A percentile compares a stretch with the other conserved stretches of the same genome.
These are phyloP conservation scores for Norana najaformis DNA, from an alignment of 2,888 invertebrate species.

Conservation along the genomic window DNA sequence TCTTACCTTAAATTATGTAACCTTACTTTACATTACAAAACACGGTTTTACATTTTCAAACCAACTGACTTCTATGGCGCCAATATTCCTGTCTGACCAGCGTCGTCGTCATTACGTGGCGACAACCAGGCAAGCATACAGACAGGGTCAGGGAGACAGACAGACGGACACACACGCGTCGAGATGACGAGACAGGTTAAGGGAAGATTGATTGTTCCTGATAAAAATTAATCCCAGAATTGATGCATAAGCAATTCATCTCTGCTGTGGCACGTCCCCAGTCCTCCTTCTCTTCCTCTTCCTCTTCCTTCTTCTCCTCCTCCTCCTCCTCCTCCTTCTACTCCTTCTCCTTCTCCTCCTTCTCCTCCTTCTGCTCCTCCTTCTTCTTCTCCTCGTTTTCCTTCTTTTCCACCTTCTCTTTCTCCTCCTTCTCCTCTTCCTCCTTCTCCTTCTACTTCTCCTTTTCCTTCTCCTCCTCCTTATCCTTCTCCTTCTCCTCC, in stretches of 20 bases:
- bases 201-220: not conserved
- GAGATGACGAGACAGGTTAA: not conserved
- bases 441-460: not conserved
- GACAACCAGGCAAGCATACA: not conserved
- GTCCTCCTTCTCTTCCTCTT: not conserved
- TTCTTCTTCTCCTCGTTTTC: too few relatives aligned
- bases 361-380: not conserved
- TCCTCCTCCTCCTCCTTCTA: not conserved
- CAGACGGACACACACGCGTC: not conserved
- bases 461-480: not conserved
- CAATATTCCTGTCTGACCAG: not conserved
- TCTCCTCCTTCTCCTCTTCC: not conserved
- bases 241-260: not conserved
- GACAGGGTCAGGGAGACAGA: not conserved
- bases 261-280: not conserved
- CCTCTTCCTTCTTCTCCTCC: not conserved
- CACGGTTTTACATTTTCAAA: too few relatives aligned
- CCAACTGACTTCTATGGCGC: not conserved
- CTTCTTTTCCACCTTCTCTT: not conserved
- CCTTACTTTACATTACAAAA: too few relatives aligned
- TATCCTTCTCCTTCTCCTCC: not conserved
- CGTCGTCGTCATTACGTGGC: not conserved
- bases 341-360: not conserved
- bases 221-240: not conserved
- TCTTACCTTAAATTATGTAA: too few relatives aligned